Evolutionary conservation across 2,113 vertebrate species (phyloP).

Genomic region (Macrotus californicus): DNA sequence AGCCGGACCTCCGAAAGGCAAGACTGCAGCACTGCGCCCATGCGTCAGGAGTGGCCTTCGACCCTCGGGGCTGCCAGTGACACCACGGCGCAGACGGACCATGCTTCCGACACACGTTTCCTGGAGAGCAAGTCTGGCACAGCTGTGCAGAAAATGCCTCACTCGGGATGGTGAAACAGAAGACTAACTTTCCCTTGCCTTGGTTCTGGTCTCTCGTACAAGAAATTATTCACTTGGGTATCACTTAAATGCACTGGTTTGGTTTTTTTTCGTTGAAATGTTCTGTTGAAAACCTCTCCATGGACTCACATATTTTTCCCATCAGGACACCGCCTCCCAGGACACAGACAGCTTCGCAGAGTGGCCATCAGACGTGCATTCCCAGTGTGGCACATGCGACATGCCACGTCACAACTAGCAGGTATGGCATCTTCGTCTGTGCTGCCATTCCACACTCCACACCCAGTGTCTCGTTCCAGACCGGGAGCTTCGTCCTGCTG

Average conservation of each 20-base stretch:
- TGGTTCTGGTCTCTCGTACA: background rate
- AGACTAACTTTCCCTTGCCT: background rate
- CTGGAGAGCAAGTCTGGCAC: background rate
- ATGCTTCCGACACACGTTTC: background rate
- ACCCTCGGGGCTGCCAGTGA: background rate
- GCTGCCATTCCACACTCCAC: background rate
- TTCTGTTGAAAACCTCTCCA: background rate
- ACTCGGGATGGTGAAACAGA: background rate
- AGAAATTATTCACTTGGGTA: background rate
- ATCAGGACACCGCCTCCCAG: background rate
- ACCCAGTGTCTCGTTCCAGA: background rate
- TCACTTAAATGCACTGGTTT: background rate
- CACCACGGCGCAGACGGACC: background rate
- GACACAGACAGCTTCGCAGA: background rate
- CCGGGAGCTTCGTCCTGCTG: background rate
- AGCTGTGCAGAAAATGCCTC: background rate
- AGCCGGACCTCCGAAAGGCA: background rate
- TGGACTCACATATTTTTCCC: background rate
- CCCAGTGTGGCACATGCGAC: background rate
- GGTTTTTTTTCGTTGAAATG: background rate
- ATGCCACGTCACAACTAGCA: background rate
- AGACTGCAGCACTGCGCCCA: too few species aligned
- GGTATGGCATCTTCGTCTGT: background rate
- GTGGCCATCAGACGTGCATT: background rate
- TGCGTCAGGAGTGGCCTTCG: too few species aligned